Base-by-base conservation (phyloP, 2,888 invertebrate genomes). In the Pemphredon lugubris region DNA sequence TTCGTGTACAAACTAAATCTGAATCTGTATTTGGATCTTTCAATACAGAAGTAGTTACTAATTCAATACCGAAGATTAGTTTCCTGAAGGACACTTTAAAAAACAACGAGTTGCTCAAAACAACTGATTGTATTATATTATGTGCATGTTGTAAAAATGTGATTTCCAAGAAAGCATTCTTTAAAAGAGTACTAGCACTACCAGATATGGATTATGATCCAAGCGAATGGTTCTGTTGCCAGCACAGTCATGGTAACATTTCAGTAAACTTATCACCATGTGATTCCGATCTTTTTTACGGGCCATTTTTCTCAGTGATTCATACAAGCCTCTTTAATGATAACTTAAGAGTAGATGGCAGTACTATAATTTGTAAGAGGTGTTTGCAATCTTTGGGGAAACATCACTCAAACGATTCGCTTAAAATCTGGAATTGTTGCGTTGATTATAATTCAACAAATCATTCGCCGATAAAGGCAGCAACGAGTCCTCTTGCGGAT, bases 171-270 rank as follows among this genome's bases (percentile, higher is more conserved):
- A 50, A 55, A 1, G 42, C 85, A 20, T 65, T 59, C 45, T 83
- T 88, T 40, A 65, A 79, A 53, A 84, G 87, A 72, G 69, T 89
- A 21, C 65, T 89, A 32, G 88, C 89, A 21, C 47, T 88, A 21
- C 89, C 89, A 2, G 83, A 84, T 57, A 65, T 57, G 21, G 84
- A 87, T 21, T 89, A 84, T 45, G 88, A 89, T 67, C 84, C 84
- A 9, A 75, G 75, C n/a, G 88, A 89, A 60, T 90, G 89, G 88
- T 90, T 88, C 65, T 90, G 89, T 53, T 88, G 88, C 53, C 84
- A 77, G 9, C 86, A 88, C 45, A 76, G 44, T 30, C 66, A 72
- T 14, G 66, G 74, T 3, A 34, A 21, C 39, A 67, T 71, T 30
- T 23, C 70, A 3, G 63, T 67, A 34, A 34, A 81, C 7, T 60